Evolutionary conservation across 2,113 vertebrate species (phyloP).

Genomic region (Chaetorhynchus papuensis): DNA sequence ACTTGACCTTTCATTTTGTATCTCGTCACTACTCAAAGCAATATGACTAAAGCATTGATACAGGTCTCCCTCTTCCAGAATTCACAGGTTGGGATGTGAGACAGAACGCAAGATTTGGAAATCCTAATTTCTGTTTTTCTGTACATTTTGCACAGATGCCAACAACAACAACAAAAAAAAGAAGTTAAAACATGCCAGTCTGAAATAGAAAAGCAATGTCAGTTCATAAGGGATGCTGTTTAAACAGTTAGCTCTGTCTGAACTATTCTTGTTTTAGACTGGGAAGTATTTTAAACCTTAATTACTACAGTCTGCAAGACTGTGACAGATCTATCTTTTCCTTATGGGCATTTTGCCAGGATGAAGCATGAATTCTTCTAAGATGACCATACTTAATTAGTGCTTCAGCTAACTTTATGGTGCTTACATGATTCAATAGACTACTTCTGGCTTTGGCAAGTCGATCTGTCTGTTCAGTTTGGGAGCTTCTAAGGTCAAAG

Average conservation of each 20-base stretch:
- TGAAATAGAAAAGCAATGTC: slow-evolving; percentile 33
- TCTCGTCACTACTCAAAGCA: not conserved
- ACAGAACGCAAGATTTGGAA: not conserved
- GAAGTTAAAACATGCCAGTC: not conserved
- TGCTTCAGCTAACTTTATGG: slow-evolving; percentile 53
- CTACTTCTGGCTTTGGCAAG: slow-evolving; percentile 8
- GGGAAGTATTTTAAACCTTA: slow-evolving; percentile 68
- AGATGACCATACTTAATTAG: slow-evolving; percentile 67
- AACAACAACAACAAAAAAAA: slow-evolving; percentile 1
- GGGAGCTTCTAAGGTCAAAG: not conserved
- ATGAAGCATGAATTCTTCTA: slow-evolving; percentile 48
- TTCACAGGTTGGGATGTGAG: not conserved
- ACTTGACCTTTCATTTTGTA: not conserved
- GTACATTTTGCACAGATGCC: not conserved
- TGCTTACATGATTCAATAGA: slow-evolving; percentile 10
- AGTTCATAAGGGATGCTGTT: slow-evolving; percentile 47
- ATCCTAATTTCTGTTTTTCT: not conserved
- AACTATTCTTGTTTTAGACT: slow-evolving; percentile 54
- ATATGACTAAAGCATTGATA: not conserved
- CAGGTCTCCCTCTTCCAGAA: not conserved
- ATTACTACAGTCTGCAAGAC: slow-evolving; percentile 67
- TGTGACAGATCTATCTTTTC: slow-evolving; percentile 66
- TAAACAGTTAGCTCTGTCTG: slow-evolving; percentile 64
- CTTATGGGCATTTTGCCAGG: slow-evolving; percentile 60
- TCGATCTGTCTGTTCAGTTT: not conserved